Base-by-base conservation (phyloP, 1,140 invertebrate genomes). In the Drosophila nannoptera region DNA sequence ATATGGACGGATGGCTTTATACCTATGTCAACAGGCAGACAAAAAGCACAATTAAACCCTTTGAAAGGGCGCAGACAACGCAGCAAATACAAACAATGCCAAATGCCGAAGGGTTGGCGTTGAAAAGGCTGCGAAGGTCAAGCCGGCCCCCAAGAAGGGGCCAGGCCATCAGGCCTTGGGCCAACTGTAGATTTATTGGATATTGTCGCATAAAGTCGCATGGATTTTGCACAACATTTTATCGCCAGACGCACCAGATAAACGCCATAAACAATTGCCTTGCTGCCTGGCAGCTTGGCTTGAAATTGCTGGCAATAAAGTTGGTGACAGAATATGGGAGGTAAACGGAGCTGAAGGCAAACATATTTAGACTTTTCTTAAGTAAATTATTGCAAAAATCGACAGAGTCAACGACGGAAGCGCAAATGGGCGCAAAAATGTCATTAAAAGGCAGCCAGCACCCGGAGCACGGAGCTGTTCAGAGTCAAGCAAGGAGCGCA, bases 11-110 rank as follows among this genome's bases (percentile, higher is more conserved):
- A 64, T 52, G 62, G 14, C 40, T 40, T 22, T 22, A 2, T 66
- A 82, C 78, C 78, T 81, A 81, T 78, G 78, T 81, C 70, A 81
- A 81, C 78, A 77, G 54, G 59, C 76, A 59, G 52, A 76, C 76
- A 84, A 84, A 83, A 84, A 83, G 76, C 65, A 80, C 78, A 83
- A 83, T 83, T 83, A 83, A 83, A 84, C 76, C 78, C 78, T 80
- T 83, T 83, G 70, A 71, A 81, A 81, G 54, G 75, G 64, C 55
- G 42, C 69, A 73, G 73, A 77, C 75, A 80, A 70, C 55, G 59
- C 71, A 40, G 65, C 72, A 78, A 84, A 83, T 70, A 73, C 55
- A 78, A 76, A 76, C 80, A 84, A 69, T 48, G 33, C 72, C 36
- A 60, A 55, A 59, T 65, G 45, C 55, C 43, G 45, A 48, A 49